Conservation (phyloP, 2,888 invertebrate genomes). For the Amiota minor region DNA sequence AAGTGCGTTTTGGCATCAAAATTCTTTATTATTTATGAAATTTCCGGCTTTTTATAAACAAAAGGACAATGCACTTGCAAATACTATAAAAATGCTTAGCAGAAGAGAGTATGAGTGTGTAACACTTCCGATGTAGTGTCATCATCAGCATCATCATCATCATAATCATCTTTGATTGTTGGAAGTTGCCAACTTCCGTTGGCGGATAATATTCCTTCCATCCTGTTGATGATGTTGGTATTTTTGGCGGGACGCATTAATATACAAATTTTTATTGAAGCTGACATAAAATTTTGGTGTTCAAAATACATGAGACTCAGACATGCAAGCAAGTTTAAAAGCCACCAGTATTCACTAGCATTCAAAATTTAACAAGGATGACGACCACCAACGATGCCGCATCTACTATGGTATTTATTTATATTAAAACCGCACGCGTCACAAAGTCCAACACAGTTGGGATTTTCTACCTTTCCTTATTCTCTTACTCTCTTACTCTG, state of each 20-base stretch:
- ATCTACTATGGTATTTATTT: conserved; percentile 13
- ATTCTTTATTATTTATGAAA: conserved; percentile 19
- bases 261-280: background rate
- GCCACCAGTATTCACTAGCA: too few species aligned
- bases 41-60: conserved; percentile 45
- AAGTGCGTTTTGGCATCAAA: too few species aligned
- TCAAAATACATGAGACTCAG: background rate
- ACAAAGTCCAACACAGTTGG: conserved; percentile 8
- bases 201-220: background rate
- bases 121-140: background rate
- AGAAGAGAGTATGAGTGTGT: background rate
- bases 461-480: too few species aligned
- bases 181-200: conserved; percentile 14
- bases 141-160: too few species aligned
- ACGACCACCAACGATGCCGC: conserved; percentile 13
- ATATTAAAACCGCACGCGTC: conserved; percentile 52
- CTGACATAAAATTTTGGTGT: background rate
- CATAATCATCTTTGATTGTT: background rate
- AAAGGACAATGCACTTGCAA: conserved; percentile 44
- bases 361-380: background rate
- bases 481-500: background rate
- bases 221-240: background rate
- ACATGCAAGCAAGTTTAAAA: background rate
- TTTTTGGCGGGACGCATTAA: too few species aligned
- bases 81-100: background rate